phyloP scores from a whole-genome alignment of 2,113 vertebrate genomes.

The Ictalurus furcatus region DNA sequence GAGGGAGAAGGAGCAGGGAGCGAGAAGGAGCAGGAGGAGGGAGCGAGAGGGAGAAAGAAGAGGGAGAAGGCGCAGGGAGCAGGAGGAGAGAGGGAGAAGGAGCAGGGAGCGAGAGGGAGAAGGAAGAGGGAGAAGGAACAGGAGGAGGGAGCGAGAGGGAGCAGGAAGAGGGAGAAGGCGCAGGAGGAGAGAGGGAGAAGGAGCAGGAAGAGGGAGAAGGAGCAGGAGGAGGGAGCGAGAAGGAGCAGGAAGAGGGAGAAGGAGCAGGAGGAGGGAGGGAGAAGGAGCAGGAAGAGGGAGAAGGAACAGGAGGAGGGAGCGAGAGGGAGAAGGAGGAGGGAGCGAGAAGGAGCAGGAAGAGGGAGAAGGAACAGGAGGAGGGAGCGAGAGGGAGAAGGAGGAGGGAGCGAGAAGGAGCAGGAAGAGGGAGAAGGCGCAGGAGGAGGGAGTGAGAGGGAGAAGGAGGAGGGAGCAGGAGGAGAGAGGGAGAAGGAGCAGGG shows the following conservation, averaged over 20 bases:
- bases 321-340: neutral
- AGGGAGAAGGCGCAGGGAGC: too few relatives aligned
- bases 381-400: neutral
- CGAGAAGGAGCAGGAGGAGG: neutral
- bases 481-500: neutral
- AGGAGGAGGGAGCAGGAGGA: neutral
- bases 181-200: neutral
- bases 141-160: neutral
- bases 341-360: neutral
- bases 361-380: neutral
- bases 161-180: neutral
- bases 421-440: neutral
- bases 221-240: neutral
- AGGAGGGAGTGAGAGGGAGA: too few relatives aligned
- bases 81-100: neutral
- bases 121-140: neutral
- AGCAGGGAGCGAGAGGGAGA: neutral
- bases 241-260: too few relatives aligned
- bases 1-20: neutral
- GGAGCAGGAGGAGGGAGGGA: neutral
- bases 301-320: neutral
- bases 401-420: neutral
- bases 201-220: neutral
- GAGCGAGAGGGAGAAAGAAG: neutral
- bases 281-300: neutral